Evolutionary conservation across 2,888 invertebrate genomes (phyloP), one percentile per base, ranked within the genome.

Genomic region (Smittia sp.): DNA sequence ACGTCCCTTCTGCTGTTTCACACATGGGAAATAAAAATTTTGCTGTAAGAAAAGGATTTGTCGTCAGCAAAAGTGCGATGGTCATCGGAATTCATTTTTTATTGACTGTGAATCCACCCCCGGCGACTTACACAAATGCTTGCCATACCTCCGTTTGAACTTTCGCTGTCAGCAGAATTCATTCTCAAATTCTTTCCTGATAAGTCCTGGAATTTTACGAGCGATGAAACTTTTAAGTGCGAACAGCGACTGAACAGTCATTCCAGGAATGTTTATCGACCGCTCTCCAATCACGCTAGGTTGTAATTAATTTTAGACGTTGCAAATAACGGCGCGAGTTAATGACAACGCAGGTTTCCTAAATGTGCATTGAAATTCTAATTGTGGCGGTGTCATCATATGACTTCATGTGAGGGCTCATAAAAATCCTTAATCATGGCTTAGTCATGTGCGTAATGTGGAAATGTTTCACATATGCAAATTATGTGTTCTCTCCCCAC

Each of bases 381-480:
- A 66, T 66, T 66, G 38, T 7, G 32, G 15, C 20, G 2, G 6
- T 39, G 39, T 69, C 41, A 39, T 52, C 20, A 24, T 68, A 18
- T 68, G 7, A 58, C n/a, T 58, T 58, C 18, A 3, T 20, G 18
- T 58, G 18, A 6, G 58, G 20, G 22, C 18, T 22, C 22, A 13
- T 58, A 20, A 58, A 63, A 27, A 20, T 27, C 18, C 69, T 27
- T 27, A 25, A 54, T 54, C 62, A 24, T 27, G 20, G 27, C 32
- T 62, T 72, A 72, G 72, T 62, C 72, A 72, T 72, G 58, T 70
- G 32, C 68, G 52, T 39, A 62, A 62, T 52, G 52, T 38, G 22
- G 32, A 18, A 58, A 63, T 63, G 63, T 63, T 58, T 62, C 72
- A 72, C 72, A 72, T 72, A 72, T 72, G 72, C 72, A 72, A 72